These are phyloP conservation scores for Sinhomidia bicolor DNA, from an alignment of 2,888 invertebrate genomes.

Conservation along the genomic window DNA sequence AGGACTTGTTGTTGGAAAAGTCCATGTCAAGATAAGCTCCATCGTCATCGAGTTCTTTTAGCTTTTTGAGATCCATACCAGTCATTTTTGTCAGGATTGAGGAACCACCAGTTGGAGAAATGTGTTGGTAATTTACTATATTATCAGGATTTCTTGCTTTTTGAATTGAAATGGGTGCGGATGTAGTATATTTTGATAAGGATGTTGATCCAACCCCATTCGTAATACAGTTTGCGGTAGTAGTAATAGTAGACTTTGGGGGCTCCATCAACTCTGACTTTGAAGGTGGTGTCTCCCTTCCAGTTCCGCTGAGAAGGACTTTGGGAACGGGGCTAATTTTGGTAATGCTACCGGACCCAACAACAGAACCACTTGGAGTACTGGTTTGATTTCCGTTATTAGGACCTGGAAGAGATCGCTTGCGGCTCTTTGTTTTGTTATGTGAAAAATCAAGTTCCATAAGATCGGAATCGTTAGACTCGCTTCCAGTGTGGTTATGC, in stretches of 20 bases:
- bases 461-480: slow-evolving; percentile 78
- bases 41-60: slow-evolving; percentile 78
- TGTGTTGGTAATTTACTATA: slow-evolving; percentile 60
- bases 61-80: slow-evolving; percentile 80
- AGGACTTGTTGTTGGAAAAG: slow-evolving; percentile 59
- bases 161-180: slow-evolving; percentile 79
- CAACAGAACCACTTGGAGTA: slow-evolving; percentile 70
- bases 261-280: slow-evolving; percentile 51
- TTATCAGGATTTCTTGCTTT: slow-evolving; percentile 53
- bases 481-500: slow-evolving; percentile 66
- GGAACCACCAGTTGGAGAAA: slow-evolving; percentile 41
- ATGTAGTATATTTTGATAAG: slow-evolving; percentile 73
- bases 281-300: slow-evolving; percentile 59
- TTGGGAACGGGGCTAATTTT: slow-evolving; percentile 77
- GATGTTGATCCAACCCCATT: slow-evolving; percentile 32
- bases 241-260: slow-evolving; percentile 8
- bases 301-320: slow-evolving; percentile 55
- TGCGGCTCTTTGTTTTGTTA: slow-evolving; percentile 77
- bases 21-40: slow-evolving; percentile 80
- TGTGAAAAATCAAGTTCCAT: slow-evolving; percentile 80
- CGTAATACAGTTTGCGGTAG: slow-evolving; percentile 49
- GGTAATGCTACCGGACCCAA: slow-evolving; percentile 63
- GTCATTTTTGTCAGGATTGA: slow-evolving; percentile 79
- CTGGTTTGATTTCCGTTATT: slow-evolving; percentile 60
- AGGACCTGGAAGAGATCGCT: slow-evolving; percentile 79